Conservation (phyloP, 2,888 invertebrate species). For the Anticlea derivata region DNA sequence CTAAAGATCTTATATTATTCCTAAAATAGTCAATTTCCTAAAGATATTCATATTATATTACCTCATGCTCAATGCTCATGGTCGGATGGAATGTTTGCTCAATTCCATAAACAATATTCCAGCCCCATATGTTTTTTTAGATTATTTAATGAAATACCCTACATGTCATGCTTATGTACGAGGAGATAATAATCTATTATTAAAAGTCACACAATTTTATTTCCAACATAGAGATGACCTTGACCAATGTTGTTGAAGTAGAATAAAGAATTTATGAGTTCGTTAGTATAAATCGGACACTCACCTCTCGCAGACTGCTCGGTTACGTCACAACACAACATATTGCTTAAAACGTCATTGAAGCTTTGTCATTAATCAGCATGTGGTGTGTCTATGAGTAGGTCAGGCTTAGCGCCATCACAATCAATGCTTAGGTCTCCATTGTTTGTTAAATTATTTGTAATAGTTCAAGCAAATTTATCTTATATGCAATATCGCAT, state of each 20-base stretch:
- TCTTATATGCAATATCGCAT: too few relatives aligned
- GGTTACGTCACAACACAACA: conserved; percentile 45
- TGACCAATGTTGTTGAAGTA: conserved; percentile 24
- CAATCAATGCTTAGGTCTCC: conserved; percentile 22
- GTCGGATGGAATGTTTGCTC: conserved; percentile 44
- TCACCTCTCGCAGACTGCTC: conserved; percentile 32
- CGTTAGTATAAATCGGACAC: conserved; percentile 28
- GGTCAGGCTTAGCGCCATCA: conserved; percentile 47
- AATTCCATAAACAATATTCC: conserved; percentile 28
- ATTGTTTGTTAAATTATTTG: neutral
- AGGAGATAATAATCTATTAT: too few relatives aligned
- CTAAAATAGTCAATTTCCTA: neutral
- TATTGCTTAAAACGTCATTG: conserved; percentile 58
- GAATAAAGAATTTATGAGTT: conserved; percentile 28
- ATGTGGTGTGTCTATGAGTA: conserved; percentile 51
- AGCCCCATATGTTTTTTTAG: neutral
- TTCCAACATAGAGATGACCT: conserved; percentile 21
- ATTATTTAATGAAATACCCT: neutral
- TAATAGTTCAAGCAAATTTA: conserved; percentile 3
- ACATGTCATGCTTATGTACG: too few relatives aligned
- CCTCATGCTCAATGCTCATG: conserved; percentile 8
- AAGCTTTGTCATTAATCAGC: conserved; percentile 48
- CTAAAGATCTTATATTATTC: conserved; percentile 39
- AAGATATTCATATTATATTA: conserved; percentile 7
- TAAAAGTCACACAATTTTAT: neutral